Conservation (phyloP, 2,113 vertebrate genomes). For the Thunnus maccoyii region DNA sequence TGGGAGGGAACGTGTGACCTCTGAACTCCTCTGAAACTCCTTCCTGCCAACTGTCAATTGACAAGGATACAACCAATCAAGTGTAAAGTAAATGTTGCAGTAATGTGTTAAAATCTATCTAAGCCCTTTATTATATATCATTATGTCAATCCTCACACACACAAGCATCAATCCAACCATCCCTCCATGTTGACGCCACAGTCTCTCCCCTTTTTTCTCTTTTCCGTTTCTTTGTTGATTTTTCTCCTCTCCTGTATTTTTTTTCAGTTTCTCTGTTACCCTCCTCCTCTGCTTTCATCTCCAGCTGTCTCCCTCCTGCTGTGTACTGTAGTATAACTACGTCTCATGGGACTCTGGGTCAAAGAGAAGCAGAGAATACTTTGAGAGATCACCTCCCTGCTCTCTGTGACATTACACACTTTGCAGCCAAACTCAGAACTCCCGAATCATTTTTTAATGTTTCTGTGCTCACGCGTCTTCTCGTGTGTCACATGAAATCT, state of each 20-base stretch:
- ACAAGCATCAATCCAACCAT: constrained; percentile 26
- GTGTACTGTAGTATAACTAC: constrained; percentile 44
- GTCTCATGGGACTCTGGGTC: constrained; percentile 49
- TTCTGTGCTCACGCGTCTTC: constrained; percentile 2
- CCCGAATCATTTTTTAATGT: not conserved
- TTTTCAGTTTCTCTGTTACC: constrained; percentile 37
- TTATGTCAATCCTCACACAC: constrained; percentile 1
- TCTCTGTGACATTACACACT: constrained; percentile 39
- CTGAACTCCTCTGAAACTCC: constrained; percentile 90
- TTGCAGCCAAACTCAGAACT: constrained; percentile 40
- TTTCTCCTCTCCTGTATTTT: constrained; percentile 30
- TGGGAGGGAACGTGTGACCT: constrained; percentile 85
- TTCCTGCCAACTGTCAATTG: constrained; percentile 87
- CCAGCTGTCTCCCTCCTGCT: constrained; percentile 47
- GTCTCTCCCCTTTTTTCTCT: not conserved
- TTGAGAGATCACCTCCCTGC: constrained; percentile 13
- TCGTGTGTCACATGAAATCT: constrained; percentile 9
- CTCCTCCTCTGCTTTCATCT: constrained; percentile 58
- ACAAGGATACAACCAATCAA: constrained; percentile 7
- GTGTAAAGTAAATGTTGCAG: not conserved
- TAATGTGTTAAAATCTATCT: not conserved
- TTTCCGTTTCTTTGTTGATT: constrained; percentile 38
- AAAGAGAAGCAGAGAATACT: constrained; percentile 46
- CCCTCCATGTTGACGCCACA: not conserved
- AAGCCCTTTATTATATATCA: not conserved